A percentile compares a stretch with the other conserved stretches of the same genome.
phyloP scores from a whole-genome alignment of 1,140 invertebrate genomes.

The Choristoneura fumiferana region DNA sequence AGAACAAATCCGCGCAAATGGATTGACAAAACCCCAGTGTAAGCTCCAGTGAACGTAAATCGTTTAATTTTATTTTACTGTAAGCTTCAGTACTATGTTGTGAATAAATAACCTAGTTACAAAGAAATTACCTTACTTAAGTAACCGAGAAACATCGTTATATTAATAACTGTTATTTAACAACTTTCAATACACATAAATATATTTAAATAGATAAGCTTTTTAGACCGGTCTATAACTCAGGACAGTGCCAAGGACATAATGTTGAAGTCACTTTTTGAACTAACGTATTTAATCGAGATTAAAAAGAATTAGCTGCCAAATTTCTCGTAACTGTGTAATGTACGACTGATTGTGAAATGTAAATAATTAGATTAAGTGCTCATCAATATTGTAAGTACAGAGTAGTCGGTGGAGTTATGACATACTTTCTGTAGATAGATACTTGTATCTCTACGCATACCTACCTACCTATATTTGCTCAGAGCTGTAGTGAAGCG shows the following conservation, averaged over 20 bases:
- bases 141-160: no score
- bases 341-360: conserved; percentile 74
- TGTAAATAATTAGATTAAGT: conserved; percentile 74
- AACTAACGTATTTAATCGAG: conserved; percentile 31
- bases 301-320: conserved; percentile 59
- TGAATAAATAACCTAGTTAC: conserved; percentile 46
- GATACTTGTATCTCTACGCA: conserved; percentile 63
- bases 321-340: conserved; percentile 61
- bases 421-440: conserved; percentile 67
- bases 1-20: no score
- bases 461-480: conserved; percentile 77
- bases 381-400: conserved; percentile 62
- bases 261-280: conserved; percentile 3
- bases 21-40: no score
- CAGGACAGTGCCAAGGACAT: conserved; percentile 50
- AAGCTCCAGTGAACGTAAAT: no score
- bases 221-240: conserved; percentile 61
- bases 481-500: conserved; percentile 64
- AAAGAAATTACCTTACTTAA: background rate
- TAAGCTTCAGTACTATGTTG: conserved; percentile 58
- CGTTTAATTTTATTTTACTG: conserved; percentile 28
- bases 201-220: conserved; percentile 27
- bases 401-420: conserved; percentile 48
- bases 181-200: conserved; percentile 1
- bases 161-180: background rate